Percentiles rank a stretch among this genome's conserved stretches.
Evolutionary conservation across 2,888 invertebrate genomes (phyloP).

Genomic region (Lathronympha strigana): DNA sequence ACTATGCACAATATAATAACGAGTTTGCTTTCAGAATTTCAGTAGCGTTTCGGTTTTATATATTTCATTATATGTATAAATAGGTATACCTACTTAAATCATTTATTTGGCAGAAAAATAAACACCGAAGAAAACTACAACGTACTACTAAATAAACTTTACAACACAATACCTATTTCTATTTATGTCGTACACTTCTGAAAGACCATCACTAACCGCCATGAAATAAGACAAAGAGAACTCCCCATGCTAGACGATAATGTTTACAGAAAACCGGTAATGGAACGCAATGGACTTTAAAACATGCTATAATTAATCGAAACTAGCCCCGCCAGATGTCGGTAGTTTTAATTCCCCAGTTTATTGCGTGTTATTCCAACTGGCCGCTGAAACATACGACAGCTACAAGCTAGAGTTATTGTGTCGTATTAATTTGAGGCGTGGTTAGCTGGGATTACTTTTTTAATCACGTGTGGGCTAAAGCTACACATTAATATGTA

Average conservation of each 20-base stretch:
- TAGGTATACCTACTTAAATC: too few species aligned
- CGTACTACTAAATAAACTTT: too few species aligned
- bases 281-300: neutral
- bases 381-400: slow-evolving; percentile 22
- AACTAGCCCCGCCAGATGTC: slow-evolving; percentile 21
- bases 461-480: neutral
- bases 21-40: too few species aligned
- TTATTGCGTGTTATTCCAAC: slow-evolving; percentile 30
- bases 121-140: too few species aligned
- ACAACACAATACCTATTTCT: too few species aligned
- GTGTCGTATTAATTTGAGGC: slow-evolving; percentile 30
- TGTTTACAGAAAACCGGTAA: neutral
- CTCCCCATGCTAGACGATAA: neutral
- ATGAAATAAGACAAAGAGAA: neutral
- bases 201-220: too few species aligned
- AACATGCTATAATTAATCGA: slow-evolving; percentile 5
- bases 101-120: too few species aligned
- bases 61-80: too few species aligned
- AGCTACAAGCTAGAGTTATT: slow-evolving; percentile 35
- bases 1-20: too few species aligned
- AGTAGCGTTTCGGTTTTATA: too few species aligned
- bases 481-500: neutral
- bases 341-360: slow-evolving; percentile 23
- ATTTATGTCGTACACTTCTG: too few species aligned
- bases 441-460: slow-evolving; percentile 4